Evolutionary conservation across 2,113 vertebrate species (phyloP).

Genomic region (Struthio camelus): DNA sequence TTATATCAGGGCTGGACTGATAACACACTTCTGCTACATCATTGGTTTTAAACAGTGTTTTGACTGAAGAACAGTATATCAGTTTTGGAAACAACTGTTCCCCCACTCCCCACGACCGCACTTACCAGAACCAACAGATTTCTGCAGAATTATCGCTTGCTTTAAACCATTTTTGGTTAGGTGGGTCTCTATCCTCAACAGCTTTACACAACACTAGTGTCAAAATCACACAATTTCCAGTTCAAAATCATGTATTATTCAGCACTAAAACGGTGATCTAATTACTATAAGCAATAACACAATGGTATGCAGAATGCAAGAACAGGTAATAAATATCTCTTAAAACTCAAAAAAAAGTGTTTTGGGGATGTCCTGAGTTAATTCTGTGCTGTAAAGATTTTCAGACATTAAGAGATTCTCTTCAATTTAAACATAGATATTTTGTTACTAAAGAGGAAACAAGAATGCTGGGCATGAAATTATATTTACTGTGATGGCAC

Average conservation of each 20-base stretch:
- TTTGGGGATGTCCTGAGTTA: neutral
- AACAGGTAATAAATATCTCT: neutral
- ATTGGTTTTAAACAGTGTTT: neutral
- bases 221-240: neutral
- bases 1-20: neutral
- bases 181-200: neutral
- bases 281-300: neutral
- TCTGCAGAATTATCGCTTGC: neutral
- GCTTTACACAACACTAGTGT: neutral
- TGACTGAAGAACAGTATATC: neutral
- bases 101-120: neutral
- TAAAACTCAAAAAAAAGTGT: neutral
- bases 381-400: neutral
- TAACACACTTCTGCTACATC: neutral
- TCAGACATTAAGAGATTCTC: neutral
- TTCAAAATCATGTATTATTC: neutral
- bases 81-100: neutral
- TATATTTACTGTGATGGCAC: neutral
- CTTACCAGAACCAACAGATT: neutral
- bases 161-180: neutral
- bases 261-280: neutral
- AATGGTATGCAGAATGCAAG: neutral
- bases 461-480: neutral
- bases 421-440: neutral
- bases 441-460: neutral